These are phyloP conservation scores for Acanthoscelides obtectus DNA, from an alignment of 2,888 invertebrate genomes.

Conservation along the genomic window DNA sequence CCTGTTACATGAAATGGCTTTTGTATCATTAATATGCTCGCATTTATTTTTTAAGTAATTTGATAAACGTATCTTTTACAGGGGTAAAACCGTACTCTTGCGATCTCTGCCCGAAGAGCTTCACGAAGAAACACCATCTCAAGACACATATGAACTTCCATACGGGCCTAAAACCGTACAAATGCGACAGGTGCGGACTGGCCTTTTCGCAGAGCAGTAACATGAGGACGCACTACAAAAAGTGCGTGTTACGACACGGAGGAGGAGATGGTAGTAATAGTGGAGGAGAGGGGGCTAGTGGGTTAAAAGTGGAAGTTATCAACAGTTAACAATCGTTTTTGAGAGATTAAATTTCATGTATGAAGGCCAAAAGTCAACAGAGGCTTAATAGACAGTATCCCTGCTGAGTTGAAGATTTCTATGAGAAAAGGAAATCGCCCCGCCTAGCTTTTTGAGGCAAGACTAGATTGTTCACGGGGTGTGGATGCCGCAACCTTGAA, in stretches of 20 bases:
- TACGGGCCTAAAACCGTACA: constrained; percentile 76
- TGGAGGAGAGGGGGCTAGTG: background rate
- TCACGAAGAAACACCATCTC: constrained; percentile 81
- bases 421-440: too few relatives aligned
- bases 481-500: too few relatives aligned
- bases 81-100: constrained; percentile 73
- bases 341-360: too few relatives aligned
- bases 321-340: background rate
- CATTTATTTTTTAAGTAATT: too few relatives aligned
- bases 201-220: constrained; percentile 82
- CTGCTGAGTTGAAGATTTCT: too few relatives aligned
- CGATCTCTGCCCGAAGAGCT: constrained; percentile 67
- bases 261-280: background rate
- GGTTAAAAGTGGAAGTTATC: background rate
- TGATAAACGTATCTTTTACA: constrained; percentile 43
- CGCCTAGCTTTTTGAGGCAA: too few relatives aligned
- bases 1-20: too few relatives aligned
- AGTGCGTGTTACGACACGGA: constrained; percentile 51
- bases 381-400: too few relatives aligned
- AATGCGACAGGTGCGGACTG: constrained; percentile 67
- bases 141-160: constrained; percentile 83
- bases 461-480: too few relatives aligned
- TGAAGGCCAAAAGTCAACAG: too few relatives aligned
- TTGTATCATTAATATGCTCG: too few relatives aligned
- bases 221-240: constrained; percentile 81